phyloP scores from a whole-genome alignment of 2,888 invertebrate genomes.

The Conops quadrifasciatus region DNA sequence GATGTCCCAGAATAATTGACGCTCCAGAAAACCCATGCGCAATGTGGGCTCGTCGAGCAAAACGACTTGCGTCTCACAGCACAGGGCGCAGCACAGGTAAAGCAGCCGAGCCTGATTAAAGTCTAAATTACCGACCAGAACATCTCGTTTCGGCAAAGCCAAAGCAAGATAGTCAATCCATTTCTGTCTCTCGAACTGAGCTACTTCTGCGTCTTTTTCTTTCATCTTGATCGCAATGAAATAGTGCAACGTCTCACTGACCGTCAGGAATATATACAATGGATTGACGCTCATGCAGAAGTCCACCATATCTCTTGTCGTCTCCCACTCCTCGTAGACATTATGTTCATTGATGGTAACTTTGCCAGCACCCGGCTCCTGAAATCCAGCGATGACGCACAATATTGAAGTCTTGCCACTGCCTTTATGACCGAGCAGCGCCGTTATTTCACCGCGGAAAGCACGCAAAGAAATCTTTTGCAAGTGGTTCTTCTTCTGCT shows the following conservation, averaged over 20 bases:
- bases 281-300: slow-evolving; percentile 84
- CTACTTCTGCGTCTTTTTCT: slow-evolving; percentile 63
- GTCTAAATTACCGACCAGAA: slow-evolving; percentile 69
- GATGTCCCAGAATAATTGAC: slow-evolving; percentile 81
- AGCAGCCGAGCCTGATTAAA: slow-evolving; percentile 79
- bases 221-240: slow-evolving; percentile 73
- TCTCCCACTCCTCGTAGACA: slow-evolving; percentile 68
- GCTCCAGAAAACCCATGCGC: slow-evolving; percentile 75
- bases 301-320: slow-evolving; percentile 74
- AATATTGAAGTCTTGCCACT: slow-evolving; percentile 92
- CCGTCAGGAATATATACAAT: slow-evolving; percentile 79
- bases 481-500: slow-evolving; percentile 43
- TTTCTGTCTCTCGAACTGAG: slow-evolving; percentile 69
- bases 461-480: slow-evolving; percentile 53
- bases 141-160: slow-evolving; percentile 68
- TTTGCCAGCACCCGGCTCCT: slow-evolving; percentile 71
- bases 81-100: slow-evolving; percentile 76
- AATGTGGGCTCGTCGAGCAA: slow-evolving; percentile 54
- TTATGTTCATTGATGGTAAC: slow-evolving; percentile 72
- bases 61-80: slow-evolving; percentile 72
- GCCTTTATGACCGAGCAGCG: slow-evolving; percentile 77
- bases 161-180: slow-evolving; percentile 73
- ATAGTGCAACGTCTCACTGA: slow-evolving; percentile 81
- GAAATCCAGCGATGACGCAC: slow-evolving; percentile 83
- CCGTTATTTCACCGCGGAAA: slow-evolving; percentile 63